phyloP scores from a whole-genome alignment of 2,113 vertebrate species.

The Gila orcuttii region DNA sequence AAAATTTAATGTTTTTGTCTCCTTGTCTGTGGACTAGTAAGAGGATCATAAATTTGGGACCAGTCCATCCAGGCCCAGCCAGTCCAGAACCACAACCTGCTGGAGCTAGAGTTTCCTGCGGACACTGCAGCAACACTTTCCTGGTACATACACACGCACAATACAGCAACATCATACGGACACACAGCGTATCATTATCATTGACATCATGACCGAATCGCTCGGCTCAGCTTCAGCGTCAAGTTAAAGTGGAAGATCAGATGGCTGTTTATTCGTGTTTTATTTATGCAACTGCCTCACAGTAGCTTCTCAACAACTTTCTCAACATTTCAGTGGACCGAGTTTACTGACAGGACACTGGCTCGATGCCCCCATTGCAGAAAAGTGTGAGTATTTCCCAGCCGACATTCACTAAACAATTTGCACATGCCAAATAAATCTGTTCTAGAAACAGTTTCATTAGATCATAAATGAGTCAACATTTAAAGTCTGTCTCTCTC shows the following conservation, averaged over 20 bases:
- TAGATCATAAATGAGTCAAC: neutral
- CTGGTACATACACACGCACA: conserved; percentile 71
- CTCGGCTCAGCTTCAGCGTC: neutral
- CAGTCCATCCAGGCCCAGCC: conserved; percentile 87
- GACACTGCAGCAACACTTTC: conserved; percentile 93
- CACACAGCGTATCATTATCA: neutral
- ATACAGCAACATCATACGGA: neutral
- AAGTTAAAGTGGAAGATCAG: neutral
- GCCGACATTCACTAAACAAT: neutral
- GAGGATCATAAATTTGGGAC: conserved; percentile 91
- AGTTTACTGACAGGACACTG: conserved; percentile 91
- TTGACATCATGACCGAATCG: neutral
- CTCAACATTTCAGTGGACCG: conserved; percentile 84
- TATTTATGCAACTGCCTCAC: neutral
- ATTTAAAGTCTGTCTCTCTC: neutral
- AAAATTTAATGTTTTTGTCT: conserved; percentile 6
- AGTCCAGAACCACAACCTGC: conserved; percentile 89
- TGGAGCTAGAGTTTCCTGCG: conserved; percentile 88
- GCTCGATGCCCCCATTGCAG: conserved; percentile 92
- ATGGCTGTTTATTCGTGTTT: neutral
- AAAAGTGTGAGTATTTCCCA: conserved; percentile 86
- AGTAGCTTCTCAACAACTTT: neutral
- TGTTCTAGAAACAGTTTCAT: neutral
- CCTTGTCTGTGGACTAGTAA: conserved; percentile 75
- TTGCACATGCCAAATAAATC: neutral